Evolutionary conservation across 2,888 invertebrate species (phyloP), one percentile per base, ranked within the genome.

Genomic region (Cataglyphis altisquamis): DNA sequence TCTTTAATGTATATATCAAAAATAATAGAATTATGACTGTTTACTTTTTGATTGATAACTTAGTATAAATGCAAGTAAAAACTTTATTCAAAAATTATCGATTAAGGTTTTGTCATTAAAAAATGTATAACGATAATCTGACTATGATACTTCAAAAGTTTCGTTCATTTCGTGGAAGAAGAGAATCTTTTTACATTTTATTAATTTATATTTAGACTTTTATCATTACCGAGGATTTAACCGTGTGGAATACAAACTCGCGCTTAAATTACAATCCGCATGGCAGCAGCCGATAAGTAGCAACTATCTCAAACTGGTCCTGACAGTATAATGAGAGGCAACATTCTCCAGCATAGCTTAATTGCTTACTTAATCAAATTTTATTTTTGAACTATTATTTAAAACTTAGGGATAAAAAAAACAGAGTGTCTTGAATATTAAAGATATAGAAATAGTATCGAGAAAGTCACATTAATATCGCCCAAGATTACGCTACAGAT

Each of bases 201-300:
- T 55, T 70, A 77, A 55, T 15, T 70, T 68, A 45, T 10, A n/a
- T 78, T 68, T 72, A 45, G 64, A 57, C 41, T 80, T 80, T 88
- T 86, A 88, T 89, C 84, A 48, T 75, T 29, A 36, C 36, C 15
- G 55, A 62, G 36, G 5, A 57, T 64, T 55, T 57, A 39, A 21
- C 12, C 18, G 21, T 45, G 21, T 45, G 21, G 74, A 66, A 68
- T 84, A 84, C 55, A 55, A 57, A 64, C 5, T 66, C 84, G 36
- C 64, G 8, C 9, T 32, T 25, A 45, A 77, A 63, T 81, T 74
- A 85, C 82, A 83, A 77, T 84, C 78, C 77, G 86, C 88, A 89
- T 83, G 90, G 80, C 75, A 77, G 25, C 80, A 80, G 62, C 82
- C 81, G 88, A 89, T 89, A 89, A 89, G 70, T 68, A 67, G 68